phyloP scores from a whole-genome alignment of 2,797 vertebrate genomes.

The Garrulus glandarius region DNA sequence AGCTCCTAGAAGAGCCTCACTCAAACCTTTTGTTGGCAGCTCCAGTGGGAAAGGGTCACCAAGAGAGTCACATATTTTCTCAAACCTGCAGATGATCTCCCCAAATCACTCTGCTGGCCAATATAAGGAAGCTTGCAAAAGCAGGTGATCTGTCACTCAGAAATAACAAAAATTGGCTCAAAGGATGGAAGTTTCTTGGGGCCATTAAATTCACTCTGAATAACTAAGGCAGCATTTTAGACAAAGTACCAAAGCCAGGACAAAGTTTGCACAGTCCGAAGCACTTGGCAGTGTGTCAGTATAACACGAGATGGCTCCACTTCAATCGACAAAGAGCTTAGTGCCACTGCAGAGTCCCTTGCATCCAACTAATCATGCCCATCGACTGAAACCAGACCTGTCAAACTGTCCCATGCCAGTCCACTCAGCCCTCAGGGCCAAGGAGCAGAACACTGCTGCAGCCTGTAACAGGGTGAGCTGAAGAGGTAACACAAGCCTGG shows the following conservation, averaged over 20 bases:
- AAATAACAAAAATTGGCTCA: not conserved
- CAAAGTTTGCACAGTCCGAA: not conserved
- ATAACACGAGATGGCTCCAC: not conserved
- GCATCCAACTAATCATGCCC: not conserved
- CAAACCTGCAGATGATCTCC: not conserved
- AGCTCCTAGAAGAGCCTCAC: not conserved
- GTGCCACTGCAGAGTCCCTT: not conserved
- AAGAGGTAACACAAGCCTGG: not conserved
- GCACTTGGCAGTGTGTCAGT: not conserved
- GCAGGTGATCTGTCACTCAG: rapidly evolving
- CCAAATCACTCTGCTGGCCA: not conserved
- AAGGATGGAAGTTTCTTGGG: not conserved
- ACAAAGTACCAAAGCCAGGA: not conserved
- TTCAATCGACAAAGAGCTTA: not conserved
- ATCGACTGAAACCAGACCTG: not conserved
- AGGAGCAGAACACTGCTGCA: not conserved
- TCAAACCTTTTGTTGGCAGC: not conserved
- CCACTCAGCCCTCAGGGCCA: not conserved
- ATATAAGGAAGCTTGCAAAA: not conserved
- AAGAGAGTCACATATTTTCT: not conserved
- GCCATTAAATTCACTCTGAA: not conserved
- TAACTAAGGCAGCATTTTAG: not conserved
- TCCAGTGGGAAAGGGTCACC: not conserved
- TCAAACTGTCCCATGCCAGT: rapidly evolving
- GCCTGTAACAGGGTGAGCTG: not conserved